Evolutionary conservation across 1,140 invertebrate species (phyloP).

Genomic region (Aporrectodea caliginosa): DNA sequence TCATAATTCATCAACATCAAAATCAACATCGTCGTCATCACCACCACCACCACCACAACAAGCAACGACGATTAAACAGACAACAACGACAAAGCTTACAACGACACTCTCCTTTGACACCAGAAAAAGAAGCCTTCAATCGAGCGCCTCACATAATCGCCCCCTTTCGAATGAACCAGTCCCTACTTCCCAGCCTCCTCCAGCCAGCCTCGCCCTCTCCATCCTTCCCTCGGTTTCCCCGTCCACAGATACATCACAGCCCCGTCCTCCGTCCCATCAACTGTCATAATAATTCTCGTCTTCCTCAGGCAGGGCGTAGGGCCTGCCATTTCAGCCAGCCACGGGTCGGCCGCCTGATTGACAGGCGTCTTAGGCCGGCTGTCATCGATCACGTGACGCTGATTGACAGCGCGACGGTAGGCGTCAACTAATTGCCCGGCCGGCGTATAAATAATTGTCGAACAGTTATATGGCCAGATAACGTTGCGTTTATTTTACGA

Average conservation of each 20-base stretch:
- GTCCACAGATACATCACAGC: not conserved
- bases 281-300: not conserved
- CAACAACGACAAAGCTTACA: no score
- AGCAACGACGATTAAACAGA: no score
- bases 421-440: not conserved
- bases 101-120: no score
- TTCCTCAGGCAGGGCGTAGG: not conserved
- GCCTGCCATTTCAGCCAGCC: no score
- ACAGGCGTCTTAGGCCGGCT: not conserved
- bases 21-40: no score
- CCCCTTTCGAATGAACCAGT: not conserved
- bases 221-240: not conserved
- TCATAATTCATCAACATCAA: no score
- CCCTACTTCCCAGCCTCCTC: not conserved
- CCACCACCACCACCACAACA: no score
- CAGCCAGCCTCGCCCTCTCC: no score
- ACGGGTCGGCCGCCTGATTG: not conserved
- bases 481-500: no score
- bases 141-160: not conserved
- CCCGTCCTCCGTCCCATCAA: not conserved
- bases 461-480: not conserved
- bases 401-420: not conserved
- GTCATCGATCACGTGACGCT: not conserved
- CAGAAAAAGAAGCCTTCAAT: no score
- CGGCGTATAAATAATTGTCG: not conserved